Evolutionary conservation across 1,140 invertebrate species (phyloP), one percentile per base, ranked within the genome.

Genomic region (Solen grandis): DNA sequence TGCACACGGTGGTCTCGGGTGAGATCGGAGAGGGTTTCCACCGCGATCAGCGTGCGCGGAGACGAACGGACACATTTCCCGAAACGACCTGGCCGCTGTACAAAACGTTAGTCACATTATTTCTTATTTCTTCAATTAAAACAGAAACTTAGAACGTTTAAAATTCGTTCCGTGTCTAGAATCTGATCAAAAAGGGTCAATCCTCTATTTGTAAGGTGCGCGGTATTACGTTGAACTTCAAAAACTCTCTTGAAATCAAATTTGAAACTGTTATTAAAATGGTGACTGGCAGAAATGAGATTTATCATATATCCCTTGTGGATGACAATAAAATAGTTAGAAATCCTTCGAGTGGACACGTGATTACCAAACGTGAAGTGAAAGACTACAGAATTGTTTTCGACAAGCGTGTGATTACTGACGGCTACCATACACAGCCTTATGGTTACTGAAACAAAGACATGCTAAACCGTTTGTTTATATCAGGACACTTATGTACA

Each of bases 181-280:
- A n/a, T n/a, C n/a, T n/a, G n/a, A 16, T 52, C 27, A 31, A 60
- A 22, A 50, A 72, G 13, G 70, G 70, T 2, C 55, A 59, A 13
- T 33, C 46, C 2, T 55, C 69, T 14, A 31, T 63, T 29, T 80
- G 57, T 41, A 75, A 80, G 57, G 77, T 73, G 14, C 33, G 69
- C 27, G 77, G 69, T 19, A 59, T 80, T 38, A 81, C 70, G 5
- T 63, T 82, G n/a, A 76, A 66, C 31, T 76, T n/a, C 10, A 76
- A 29, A 41, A 69, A 68, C 36, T 33, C 10, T 29, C 63, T 38
- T 50, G 14, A 41, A 31, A 70, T 78, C 29, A 78, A 78, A 25
- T 57, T 69, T 31, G 13, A 78, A 10, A 22, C 25, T 27, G 14
- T 78, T 13, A 55, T 57, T 29, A 29, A n/a, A 27, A 52, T 78